Conservation (phyloP, 2,888 invertebrate genomes). For the Cerastoderma edule region DNA sequence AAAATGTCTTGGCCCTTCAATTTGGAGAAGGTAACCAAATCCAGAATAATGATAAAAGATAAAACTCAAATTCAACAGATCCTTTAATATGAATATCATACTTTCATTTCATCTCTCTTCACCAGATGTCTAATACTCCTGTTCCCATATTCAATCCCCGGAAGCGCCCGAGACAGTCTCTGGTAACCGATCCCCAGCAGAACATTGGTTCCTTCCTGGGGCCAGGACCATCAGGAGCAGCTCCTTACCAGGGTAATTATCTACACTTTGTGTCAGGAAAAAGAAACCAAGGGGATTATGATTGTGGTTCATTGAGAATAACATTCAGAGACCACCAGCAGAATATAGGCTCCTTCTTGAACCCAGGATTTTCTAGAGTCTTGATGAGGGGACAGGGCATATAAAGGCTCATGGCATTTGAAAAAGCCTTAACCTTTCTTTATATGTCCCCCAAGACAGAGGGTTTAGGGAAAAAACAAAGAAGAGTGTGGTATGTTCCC, state of each 20-base stretch:
- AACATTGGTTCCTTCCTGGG: background rate
- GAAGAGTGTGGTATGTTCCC: too few relatives aligned
- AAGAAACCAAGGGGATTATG: too few relatives aligned
- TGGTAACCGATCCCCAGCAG: conserved; percentile 50
- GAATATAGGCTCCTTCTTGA: background rate
- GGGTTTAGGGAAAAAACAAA: too few relatives aligned
- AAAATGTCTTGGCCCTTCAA: background rate
- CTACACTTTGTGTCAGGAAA: too few relatives aligned
- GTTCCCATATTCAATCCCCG: conserved; percentile 58
- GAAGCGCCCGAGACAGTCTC: conserved; percentile 57
- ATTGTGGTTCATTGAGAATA: too few relatives aligned
- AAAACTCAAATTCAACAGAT: too few relatives aligned
- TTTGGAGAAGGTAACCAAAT: background rate
- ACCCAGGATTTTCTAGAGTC: conserved; percentile 41
- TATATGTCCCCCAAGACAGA: too few relatives aligned
- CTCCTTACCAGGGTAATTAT: conserved; percentile 23
- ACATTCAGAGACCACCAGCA: conserved; percentile 50
- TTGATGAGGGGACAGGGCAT: too few relatives aligned
- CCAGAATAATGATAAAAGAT: too few relatives aligned
- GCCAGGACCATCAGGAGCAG: conserved; percentile 44
- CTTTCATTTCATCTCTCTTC: conserved; percentile 3
- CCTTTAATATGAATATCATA: too few relatives aligned
- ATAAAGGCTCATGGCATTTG: too few relatives aligned
- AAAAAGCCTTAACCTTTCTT: too few relatives aligned
- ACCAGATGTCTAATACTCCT: conserved; percentile 28